These are phyloP conservation scores for Conus ventricosus DNA, from an alignment of 1,140 invertebrate species.

Conservation along the genomic window DNA sequence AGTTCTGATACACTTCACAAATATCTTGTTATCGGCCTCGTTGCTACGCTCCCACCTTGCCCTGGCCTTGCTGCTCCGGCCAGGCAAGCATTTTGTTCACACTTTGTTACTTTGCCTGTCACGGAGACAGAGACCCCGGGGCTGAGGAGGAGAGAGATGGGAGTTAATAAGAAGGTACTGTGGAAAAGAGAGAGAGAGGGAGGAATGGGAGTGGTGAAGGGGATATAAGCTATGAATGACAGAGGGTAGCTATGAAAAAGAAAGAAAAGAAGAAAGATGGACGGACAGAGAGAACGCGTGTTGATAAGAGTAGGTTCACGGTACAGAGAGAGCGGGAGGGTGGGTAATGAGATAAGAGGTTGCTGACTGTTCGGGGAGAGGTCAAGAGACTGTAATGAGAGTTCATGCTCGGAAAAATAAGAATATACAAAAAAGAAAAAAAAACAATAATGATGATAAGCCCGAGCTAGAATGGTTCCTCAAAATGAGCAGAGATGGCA, in stretches of 20 bases:
- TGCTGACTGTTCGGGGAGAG: no score
- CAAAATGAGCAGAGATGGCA: no score
- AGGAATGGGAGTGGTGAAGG: background rate
- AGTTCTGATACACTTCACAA: conserved; percentile 40
- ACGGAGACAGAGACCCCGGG: background rate
- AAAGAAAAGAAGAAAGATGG: background rate
- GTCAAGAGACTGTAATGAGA: no score
- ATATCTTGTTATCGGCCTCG: conserved; percentile 35
- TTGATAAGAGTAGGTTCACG: background rate
- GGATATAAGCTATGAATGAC: background rate
- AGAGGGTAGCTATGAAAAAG: background rate
- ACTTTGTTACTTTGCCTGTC: background rate
- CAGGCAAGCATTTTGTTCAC: background rate
- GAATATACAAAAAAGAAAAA: no score
- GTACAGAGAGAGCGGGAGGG: no score
- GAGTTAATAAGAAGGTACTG: background rate
- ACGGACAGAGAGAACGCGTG: background rate
- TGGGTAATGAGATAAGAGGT: no score
- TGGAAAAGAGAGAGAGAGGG: background rate
- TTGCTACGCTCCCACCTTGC: conserved; percentile 30
- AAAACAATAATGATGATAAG: no score
- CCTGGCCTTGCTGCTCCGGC: background rate
- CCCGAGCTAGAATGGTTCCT: no score
- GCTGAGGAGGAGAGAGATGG: background rate
- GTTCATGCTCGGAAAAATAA: no score